phyloP scores from a whole-genome alignment of 2,797 vertebrate genomes.

The Sphaeramia orbicularis region DNA sequence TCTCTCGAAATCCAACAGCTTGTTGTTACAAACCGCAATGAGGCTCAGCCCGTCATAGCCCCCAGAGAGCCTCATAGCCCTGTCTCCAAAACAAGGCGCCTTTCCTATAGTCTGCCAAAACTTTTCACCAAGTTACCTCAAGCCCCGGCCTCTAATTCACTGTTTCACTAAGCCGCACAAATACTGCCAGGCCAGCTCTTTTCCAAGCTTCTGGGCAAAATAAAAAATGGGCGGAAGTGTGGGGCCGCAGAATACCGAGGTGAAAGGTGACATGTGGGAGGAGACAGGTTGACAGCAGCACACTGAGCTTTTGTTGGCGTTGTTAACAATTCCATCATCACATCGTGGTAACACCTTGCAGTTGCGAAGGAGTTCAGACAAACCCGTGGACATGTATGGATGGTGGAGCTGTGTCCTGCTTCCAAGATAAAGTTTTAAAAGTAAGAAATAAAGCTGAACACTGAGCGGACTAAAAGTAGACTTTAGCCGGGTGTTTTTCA shows the following conservation, averaged over 20 bases:
- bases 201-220: conserved; percentile 14
- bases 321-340: conserved; percentile 58
- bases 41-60: conserved; percentile 55
- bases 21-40: conserved; percentile 76
- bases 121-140: conserved; percentile 44
- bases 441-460: neutral
- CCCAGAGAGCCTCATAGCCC: conserved; percentile 52
- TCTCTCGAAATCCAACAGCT: conserved; percentile 76
- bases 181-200: conserved; percentile 20
- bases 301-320: conserved; percentile 71
- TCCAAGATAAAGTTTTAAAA: conserved; percentile 7
- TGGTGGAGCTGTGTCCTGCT: conserved; percentile 26
- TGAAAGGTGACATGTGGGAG: conserved; percentile 70
- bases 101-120: conserved; percentile 56
- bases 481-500: too few species aligned
- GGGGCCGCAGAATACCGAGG: conserved; percentile 30
- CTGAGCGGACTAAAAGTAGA: neutral
- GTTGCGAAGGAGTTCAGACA: conserved; percentile 28
- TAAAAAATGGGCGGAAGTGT: conserved; percentile 49
- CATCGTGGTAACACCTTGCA: conserved; percentile 49
- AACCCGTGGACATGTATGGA: neutral
- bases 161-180: conserved; percentile 32
- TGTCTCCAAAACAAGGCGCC: conserved; percentile 51
- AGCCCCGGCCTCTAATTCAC: conserved; percentile 45
- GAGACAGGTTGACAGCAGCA: conserved; percentile 72